A percentile compares a stretch with the other conserved stretches of the same genome.
These are phyloP conservation scores for Oscheius sp. DNA, from an alignment of 1,140 invertebrate genomes.

Conservation along the genomic window DNA sequence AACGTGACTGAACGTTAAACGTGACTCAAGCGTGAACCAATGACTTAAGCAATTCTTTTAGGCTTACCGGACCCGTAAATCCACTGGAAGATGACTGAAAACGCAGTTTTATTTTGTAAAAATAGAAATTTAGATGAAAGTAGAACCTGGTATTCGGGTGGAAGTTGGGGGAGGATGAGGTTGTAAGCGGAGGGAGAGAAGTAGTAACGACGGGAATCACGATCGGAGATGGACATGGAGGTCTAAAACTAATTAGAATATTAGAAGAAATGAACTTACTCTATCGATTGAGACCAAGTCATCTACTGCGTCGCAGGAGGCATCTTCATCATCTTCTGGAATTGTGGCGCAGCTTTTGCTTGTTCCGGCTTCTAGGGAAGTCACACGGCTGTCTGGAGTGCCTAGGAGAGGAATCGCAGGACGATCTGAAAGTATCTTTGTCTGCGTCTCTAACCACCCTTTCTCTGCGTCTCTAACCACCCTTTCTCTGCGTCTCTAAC, in stretches of 20 bases:
- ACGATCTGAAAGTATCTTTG: constrained; percentile 33
- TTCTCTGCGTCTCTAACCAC: too few species aligned
- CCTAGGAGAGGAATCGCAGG: constrained; percentile 43
- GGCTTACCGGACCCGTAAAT: constrained; percentile 17
- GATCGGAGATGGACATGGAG: constrained; percentile 37
- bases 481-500: too few species aligned
- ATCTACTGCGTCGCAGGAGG: constrained; percentile 8
- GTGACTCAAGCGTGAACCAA: too few species aligned
- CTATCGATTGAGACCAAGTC: constrained; percentile 49
- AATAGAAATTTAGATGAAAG: constrained; percentile 20
- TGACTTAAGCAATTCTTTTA: neutral
- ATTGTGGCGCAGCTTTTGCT: constrained; percentile 52
- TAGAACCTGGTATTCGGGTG: constrained; percentile 43
- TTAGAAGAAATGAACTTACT: constrained; percentile 7
- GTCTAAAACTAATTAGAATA: constrained; percentile 40
- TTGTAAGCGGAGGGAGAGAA: constrained; percentile 23
- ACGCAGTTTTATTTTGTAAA: too few species aligned
- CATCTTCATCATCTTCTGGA: constrained; percentile 46
- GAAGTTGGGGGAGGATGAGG: constrained; percentile 21
- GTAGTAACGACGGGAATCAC: constrained; percentile 23
- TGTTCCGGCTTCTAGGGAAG: constrained; percentile 50
- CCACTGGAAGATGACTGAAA: constrained; percentile 23
- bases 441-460: neutral
- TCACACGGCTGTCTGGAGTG: constrained; percentile 48
- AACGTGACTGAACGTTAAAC: too few species aligned